Evolutionary conservation across 2,113 vertebrate genomes (phyloP).

Genomic region (Sebastes schlegelii): DNA sequence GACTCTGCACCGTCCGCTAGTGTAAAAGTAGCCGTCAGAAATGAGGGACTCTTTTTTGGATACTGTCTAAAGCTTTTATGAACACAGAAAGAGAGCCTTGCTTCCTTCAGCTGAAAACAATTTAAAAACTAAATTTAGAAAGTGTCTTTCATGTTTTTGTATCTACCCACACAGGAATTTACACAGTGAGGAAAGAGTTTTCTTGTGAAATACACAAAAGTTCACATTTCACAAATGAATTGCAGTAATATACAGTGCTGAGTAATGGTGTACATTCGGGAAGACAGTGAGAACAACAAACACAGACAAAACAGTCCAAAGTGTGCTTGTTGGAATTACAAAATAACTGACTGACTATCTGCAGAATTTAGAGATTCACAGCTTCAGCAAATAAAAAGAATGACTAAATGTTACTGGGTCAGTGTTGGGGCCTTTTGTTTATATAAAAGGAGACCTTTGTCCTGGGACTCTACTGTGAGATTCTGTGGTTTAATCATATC

Average conservation of each 20-base stretch:
- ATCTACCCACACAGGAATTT: no score
- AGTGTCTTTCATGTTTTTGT: not conserved
- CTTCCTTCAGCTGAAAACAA: not conserved
- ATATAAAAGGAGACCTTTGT: not conserved
- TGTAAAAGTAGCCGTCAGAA: not conserved
- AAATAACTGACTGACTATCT: not conserved
- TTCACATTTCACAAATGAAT: not conserved
- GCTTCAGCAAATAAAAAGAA: not conserved
- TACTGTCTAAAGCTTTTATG: not conserved
- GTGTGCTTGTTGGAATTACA: slow-evolving; percentile 23
- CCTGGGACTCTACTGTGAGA: not conserved
- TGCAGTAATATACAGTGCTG: not conserved
- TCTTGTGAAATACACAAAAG: slow-evolving; percentile 2
- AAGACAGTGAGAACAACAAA: slow-evolving; percentile 18
- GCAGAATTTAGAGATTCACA: not conserved
- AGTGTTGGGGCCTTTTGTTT: not conserved
- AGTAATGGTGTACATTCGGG: not conserved
- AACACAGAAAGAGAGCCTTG: not conserved
- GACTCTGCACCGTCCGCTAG: no score
- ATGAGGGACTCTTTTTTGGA: not conserved
- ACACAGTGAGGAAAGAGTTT: not conserved
- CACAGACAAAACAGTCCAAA: slow-evolving; percentile 33
- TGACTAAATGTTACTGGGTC: not conserved
- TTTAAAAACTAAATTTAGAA: not conserved
- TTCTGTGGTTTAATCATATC: not conserved